Percentiles rank a stretch among this genome's conserved stretches.
Conservation (phyloP, 1,140 invertebrate species). For the Drosophila suzukii region DNA sequence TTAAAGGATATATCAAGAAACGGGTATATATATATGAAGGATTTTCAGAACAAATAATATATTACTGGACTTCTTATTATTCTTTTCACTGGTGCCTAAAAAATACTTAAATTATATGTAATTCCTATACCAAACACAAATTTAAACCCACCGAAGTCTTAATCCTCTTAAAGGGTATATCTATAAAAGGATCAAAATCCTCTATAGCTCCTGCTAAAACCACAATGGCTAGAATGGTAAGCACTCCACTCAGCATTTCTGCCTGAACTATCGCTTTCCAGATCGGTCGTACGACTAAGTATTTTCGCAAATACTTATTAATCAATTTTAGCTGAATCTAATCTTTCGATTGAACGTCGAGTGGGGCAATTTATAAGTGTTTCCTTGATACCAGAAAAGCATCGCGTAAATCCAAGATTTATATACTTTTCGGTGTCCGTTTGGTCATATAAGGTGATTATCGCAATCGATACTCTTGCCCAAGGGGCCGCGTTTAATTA, state of each 20-base stretch:
- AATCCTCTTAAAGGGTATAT: slow-evolving; percentile 67
- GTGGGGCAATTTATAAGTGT: slow-evolving; percentile 28
- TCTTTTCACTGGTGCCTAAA: no score
- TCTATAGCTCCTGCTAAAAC: slow-evolving; percentile 2
- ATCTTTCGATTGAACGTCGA: slow-evolving; percentile 47
- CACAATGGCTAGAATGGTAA: slow-evolving; percentile 40
- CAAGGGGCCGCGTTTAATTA: slow-evolving; percentile 27
- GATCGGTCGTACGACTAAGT: slow-evolving; percentile 29
- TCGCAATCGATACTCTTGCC: slow-evolving; percentile 5
- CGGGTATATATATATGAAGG: no score
- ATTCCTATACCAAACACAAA: no score
- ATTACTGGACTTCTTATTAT: no score
- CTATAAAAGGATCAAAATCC: slow-evolving; percentile 57
- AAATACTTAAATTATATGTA: no score
- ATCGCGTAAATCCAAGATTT: slow-evolving; percentile 56
- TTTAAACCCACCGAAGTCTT: slow-evolving; percentile 57
- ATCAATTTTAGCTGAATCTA: slow-evolving; percentile 42
- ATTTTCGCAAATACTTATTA: slow-evolving; percentile 4
- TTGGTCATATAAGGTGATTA: slow-evolving; percentile 20
- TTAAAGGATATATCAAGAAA: no score
- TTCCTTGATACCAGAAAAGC: slow-evolving; percentile 11
- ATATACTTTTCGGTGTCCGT: slow-evolving; percentile 23
- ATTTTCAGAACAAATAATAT: no score
- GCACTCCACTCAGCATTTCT: slow-evolving; percentile 37
- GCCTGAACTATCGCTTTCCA: slow-evolving; percentile 6